These are phyloP conservation scores for Bilobella aurantiaca DNA, from an alignment of 1,140 invertebrate species.

Conservation along the genomic window DNA sequence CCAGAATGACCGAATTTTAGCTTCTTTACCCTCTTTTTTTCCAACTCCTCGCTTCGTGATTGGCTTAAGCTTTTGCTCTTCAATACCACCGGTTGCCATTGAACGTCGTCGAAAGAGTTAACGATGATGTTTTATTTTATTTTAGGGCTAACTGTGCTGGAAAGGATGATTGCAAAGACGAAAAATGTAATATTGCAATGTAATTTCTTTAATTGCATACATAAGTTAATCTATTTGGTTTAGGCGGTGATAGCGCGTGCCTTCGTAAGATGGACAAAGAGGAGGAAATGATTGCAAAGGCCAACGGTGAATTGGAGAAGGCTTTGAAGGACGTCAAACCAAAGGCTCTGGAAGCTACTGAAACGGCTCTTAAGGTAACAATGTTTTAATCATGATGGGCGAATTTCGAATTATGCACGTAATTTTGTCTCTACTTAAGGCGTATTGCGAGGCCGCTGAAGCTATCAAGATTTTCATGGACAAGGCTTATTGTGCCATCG, in stretches of 20 bases:
- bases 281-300: slow-evolving; percentile 31
- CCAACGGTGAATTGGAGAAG: slow-evolving; percentile 31
- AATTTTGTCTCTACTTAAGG: slow-evolving; percentile 12
- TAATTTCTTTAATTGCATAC: slow-evolving; percentile 6
- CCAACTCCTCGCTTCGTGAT: too few relatives aligned
- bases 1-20: too few relatives aligned
- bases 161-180: slow-evolving; percentile 12
- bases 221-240: neutral
- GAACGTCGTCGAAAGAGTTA: neutral
- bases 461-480: slow-evolving; percentile 32
- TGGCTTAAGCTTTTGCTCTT: neutral
- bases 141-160: slow-evolving; percentile 16
- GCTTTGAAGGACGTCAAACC: slow-evolving; percentile 29
- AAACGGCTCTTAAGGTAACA: slow-evolving; percentile 27
- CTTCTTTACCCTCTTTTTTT: neutral
- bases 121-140: neutral
- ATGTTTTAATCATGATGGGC: neutral
- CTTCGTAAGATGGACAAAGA: slow-evolving; percentile 32
- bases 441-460: slow-evolving; percentile 29
- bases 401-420: neutral
- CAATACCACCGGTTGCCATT: neutral
- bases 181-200: slow-evolving; percentile 15
- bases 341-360: slow-evolving; percentile 26
- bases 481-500: slow-evolving; percentile 33
- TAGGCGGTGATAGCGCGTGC: slow-evolving; percentile 13